Percentiles rank a stretch among this genome's conserved stretches.
phyloP scores from a whole-genome alignment of 2,888 invertebrate species.

The Listrodromus nycthemerus region DNA sequence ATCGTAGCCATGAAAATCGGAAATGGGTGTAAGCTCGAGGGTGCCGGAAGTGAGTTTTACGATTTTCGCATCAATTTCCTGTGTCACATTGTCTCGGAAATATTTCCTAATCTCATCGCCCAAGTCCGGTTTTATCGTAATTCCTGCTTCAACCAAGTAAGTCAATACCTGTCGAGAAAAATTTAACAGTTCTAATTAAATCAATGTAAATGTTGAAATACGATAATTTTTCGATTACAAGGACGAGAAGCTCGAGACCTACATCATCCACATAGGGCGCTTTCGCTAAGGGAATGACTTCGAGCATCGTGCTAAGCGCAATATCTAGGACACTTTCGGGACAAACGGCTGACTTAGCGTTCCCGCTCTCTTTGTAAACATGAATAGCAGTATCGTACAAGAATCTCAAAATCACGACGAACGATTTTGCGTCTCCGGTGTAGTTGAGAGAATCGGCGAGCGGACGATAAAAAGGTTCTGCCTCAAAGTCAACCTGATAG shows the following conservation, averaged over 20 bases:
- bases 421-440: slow-evolving; percentile 71
- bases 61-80: slow-evolving; percentile 87
- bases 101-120: slow-evolving; percentile 88
- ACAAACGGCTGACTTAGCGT: background rate
- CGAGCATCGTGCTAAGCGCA: slow-evolving; percentile 4
- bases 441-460: slow-evolving; percentile 57
- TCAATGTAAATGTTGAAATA: background rate
- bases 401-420: slow-evolving; percentile 46
- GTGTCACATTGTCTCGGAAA: slow-evolving; percentile 89
- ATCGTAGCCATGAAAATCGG: background rate
- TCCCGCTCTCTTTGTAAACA: background rate
- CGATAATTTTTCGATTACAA: background rate
- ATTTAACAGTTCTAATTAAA: slow-evolving; percentile 57
- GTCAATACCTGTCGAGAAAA: slow-evolving; percentile 85
- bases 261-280: slow-evolving; percentile 4
- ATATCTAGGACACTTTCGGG: slow-evolving; percentile 39
- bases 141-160: slow-evolving; percentile 87
- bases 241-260: background rate
- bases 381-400: slow-evolving; percentile 24
- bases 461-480: slow-evolving; percentile 47
- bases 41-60: slow-evolving; percentile 88
- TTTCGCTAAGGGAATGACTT: background rate
- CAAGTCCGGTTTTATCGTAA: slow-evolving; percentile 87
- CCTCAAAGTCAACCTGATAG: slow-evolving; percentile 54
- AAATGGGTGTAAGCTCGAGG: slow-evolving; percentile 78